Base-by-base conservation (phyloP, 2,888 invertebrate genomes). In the Macrophya alboannulata region DNA sequence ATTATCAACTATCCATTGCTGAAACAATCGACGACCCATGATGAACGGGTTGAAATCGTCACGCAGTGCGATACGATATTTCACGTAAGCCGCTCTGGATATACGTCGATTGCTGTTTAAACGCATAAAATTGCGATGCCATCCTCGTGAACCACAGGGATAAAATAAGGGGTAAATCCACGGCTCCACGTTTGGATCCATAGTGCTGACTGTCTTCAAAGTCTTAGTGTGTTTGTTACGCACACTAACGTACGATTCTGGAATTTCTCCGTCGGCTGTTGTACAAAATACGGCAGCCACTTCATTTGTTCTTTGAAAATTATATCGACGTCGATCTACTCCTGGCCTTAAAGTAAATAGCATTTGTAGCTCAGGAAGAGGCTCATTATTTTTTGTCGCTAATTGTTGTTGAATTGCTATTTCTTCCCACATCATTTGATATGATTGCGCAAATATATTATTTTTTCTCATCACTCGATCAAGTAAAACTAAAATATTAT, bases 161-260 rank as follows among this genome's bases (percentile, higher is more conserved):
- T 88, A 87, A 86, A 87, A 88, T n/a, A 89, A 79, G 55, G 88
- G 87, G 86, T 89, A 88, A 37, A 88, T 86, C 87, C 86, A 88
- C 51, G 87, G 88, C 72, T 88, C 88, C 17, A 87, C 84, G 85
- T 88, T 87, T 15, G 88, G 87, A 87, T 89, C 87, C 88, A 89
- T 87, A 21, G 85, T 84, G 79, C 86, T 88, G n/a, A 88, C 79
- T 9, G 37, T 37, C 55, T 86, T 77, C 81, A 89, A 84, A 40
- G 72, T 25, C 86, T 85, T 86, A 9, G 87, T 86, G 65, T 84
- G 84, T 81, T 83, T 86, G 51, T 89, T 87, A 17, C 87, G 76
- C 45, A 88, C 86, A 68, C 74, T 62, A 4, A 87, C 86, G 15
- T 86, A 87, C 10, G 86, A 87, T 71, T 89, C 86, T n/a, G 87